Evolutionary conservation across 2,113 vertebrate species (phyloP).

Genomic region (Todiramphus chloris): DNA sequence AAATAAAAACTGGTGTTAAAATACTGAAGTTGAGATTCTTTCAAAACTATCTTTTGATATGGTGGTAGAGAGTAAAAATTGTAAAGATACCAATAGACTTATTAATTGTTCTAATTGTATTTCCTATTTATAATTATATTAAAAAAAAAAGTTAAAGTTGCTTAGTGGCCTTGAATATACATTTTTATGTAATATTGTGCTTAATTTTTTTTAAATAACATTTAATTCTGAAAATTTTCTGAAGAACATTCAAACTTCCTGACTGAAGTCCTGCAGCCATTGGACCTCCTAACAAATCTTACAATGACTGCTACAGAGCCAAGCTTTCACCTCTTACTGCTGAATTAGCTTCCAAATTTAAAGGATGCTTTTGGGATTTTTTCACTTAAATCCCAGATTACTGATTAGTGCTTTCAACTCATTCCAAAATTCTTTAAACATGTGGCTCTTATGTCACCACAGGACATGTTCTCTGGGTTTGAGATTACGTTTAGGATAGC

Average conservation of each 20-base stretch:
- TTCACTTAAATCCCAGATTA: neutral
- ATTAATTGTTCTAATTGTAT: neutral
- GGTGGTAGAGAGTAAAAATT: neutral
- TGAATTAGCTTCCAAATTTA: neutral
- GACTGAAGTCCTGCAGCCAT: neutral
- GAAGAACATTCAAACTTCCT: neutral
- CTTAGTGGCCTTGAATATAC: neutral
- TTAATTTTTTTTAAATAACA: neutral
- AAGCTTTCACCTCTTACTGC: neutral
- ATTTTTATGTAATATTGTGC: neutral
- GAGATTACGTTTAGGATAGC: neutral
- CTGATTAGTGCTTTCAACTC: neutral
- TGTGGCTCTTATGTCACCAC: accelerated
- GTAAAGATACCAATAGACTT: neutral
- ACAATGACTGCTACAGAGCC: neutral
- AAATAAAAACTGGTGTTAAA: neutral
- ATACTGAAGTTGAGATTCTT: neutral
- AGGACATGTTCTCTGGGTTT: neutral
- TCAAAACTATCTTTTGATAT: neutral
- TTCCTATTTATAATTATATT: neutral
- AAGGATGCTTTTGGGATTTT: neutral
- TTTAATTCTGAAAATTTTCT: neutral
- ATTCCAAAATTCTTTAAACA: neutral
- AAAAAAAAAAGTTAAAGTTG: neutral
- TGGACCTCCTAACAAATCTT: neutral